phyloP scores from a whole-genome alignment of 2,113 vertebrate species.

The Thunnus thynnus region DNA sequence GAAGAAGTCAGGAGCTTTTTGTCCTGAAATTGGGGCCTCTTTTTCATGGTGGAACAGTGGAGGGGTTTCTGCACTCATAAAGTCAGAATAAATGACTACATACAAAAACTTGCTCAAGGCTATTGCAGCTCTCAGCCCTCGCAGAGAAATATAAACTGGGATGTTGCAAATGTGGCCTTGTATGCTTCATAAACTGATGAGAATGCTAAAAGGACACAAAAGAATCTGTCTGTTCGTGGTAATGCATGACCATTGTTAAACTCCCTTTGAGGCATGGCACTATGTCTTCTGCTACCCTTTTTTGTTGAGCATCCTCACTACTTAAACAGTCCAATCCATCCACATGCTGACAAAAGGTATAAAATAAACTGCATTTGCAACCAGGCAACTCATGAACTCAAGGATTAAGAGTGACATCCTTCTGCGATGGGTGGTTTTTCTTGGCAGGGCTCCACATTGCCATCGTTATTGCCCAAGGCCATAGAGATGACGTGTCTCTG shows the following conservation, averaged over 20 bases:
- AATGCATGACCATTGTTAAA: conserved; percentile 23
- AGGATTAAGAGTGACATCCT: conserved; percentile 36
- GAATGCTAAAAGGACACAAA: not conserved
- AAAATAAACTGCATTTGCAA: not conserved
- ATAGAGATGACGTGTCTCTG: conserved; percentile 37
- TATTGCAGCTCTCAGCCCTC: conserved; percentile 30
- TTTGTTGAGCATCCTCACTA: not conserved
- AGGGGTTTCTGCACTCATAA: conserved; percentile 20
- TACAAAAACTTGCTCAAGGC: conserved; percentile 32
- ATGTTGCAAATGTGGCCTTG: conserved; percentile 13
- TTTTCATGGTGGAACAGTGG: conserved; percentile 12
- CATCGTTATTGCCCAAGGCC: conserved; percentile 32
- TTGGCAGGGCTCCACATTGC: conserved; percentile 16
- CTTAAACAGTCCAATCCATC: conserved; percentile 1
- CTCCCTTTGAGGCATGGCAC: conserved; percentile 8
- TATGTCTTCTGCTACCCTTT: not conserved
- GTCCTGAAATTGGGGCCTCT: conserved; percentile 16
- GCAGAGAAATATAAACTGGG: conserved; percentile 17
- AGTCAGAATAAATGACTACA: conserved; percentile 39
- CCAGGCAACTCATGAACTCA: not conserved
- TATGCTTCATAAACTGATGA: conserved; percentile 1
- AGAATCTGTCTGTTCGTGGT: not conserved
- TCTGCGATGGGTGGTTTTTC: conserved; percentile 2
- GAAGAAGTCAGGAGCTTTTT: conserved; percentile 52
- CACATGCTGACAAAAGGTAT: not conserved